Base-by-base conservation (phyloP, 2,888 invertebrate genomes). In the Chymomyza procnemis region DNA sequence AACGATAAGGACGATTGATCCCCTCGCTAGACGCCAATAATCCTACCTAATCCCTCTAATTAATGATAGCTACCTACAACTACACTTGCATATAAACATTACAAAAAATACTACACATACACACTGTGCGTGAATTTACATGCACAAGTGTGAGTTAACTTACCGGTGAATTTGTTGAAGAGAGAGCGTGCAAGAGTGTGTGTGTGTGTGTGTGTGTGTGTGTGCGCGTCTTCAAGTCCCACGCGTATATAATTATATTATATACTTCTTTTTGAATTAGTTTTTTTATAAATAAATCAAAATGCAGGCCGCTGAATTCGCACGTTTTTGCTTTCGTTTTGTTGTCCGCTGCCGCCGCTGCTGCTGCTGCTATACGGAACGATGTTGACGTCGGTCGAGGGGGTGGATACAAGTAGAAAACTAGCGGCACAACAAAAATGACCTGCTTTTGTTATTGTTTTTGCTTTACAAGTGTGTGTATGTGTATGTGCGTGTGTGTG, bases 121-220 rank as follows among this genome's bases (percentile, higher is more conserved):
- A n/a, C n/a, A n/a, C n/a, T n/a, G n/a, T n/a, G n/a, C n/a, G n/a
- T n/a, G n/a, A n/a, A n/a, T n/a, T n/a, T n/a, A n/a, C n/a, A 8
- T 47, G 47, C 47, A 47, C 14, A 47, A n/a, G 47, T 16, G 8
- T 47, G 16, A 1, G 16, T 16, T 60, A 16, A 71, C 74, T 74
- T 75, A 75, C 74, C 74, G 74, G 72, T 50, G 75, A 74, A 75
- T 66, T 62, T 46, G 52, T 56, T 48, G 60, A 18, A 18, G 65
- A 30, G 64, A 58, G 16, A 48, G 62, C 66, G 64, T 50, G 52
- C 58, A 6, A 30, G 46, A 9, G 8, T 41, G 46, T 41, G 12
- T 12, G 6, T n/a, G n/a, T n/a, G n/a, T 47, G 8, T 4, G 16
- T 4, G 47, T 8, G 47, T 50, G 50, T 50, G 50, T 18, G 50